Evolutionary conservation across 2,888 invertebrate species (phyloP).

Genomic region (Helleia helle): DNA sequence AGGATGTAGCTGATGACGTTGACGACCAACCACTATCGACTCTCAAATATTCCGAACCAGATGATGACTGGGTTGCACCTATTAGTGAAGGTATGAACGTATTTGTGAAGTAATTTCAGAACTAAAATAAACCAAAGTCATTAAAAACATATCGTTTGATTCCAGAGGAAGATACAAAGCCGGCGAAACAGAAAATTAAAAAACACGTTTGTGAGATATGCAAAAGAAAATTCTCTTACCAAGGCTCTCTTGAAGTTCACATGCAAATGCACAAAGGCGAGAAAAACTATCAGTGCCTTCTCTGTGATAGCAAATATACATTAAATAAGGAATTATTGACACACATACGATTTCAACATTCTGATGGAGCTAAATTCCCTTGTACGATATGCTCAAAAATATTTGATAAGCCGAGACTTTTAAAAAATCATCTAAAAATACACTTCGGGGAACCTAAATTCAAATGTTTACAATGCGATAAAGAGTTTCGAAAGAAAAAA

Average conservation of each 20-base stretch:
- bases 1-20: slow-evolving; percentile 14
- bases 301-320: slow-evolving; percentile 39
- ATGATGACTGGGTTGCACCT: slow-evolving; percentile 18
- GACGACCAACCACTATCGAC: slow-evolving; percentile 28
- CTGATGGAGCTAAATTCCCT: slow-evolving; percentile 31
- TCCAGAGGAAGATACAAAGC: slow-evolving; percentile 23
- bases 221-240: slow-evolving; percentile 35
- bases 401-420: slow-evolving; percentile 37
- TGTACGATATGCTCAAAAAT: slow-evolving; percentile 41
- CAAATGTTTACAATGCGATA: slow-evolving; percentile 42
- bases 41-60: slow-evolving; percentile 16
- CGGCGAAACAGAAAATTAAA: slow-evolving; percentile 20
- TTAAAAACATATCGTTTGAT: too few species aligned
- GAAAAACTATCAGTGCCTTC: slow-evolving; percentile 39
- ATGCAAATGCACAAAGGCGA: slow-evolving; percentile 39
- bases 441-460: slow-evolving; percentile 46
- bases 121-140: too few species aligned
- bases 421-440: slow-evolving; percentile 44
- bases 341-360: slow-evolving; percentile 40
- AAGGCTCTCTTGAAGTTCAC: slow-evolving; percentile 39
- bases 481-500: slow-evolving; percentile 49
- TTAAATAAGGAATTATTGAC: slow-evolving; percentile 46
- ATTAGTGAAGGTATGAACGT: slow-evolving; percentile 15
- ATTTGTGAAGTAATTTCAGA: not conserved
- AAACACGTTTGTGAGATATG: slow-evolving; percentile 37